phyloP scores from a whole-genome alignment of 23 tunicate genomes.

The Styela plicata region DNA sequence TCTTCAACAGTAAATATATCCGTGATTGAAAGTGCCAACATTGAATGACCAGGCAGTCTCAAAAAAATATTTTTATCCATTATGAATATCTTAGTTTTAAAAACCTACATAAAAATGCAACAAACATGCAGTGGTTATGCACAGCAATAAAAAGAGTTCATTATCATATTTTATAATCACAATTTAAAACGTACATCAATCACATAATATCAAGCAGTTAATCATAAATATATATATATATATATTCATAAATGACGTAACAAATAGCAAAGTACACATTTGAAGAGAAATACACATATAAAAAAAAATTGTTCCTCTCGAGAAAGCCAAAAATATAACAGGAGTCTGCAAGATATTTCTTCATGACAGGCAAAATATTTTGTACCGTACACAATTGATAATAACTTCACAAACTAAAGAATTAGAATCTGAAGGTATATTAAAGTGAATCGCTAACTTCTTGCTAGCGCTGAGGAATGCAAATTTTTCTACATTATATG shows the following conservation, averaged over 20 bases:
- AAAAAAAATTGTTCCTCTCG: too few species aligned
- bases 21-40: not conserved
- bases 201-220: not conserved
- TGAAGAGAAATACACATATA: not conserved
- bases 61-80: not conserved
- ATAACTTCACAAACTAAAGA: too few species aligned
- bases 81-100: too few species aligned
- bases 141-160: not conserved
- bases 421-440: too few species aligned
- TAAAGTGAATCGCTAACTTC: too few species aligned
- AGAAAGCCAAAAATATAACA: too few species aligned
- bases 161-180: not conserved
- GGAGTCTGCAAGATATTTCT: too few species aligned
- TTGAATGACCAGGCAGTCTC: not conserved
- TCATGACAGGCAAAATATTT: too few species aligned
- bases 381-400: too few species aligned
- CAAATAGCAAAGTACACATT: not conserved
- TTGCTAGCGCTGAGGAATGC: too few species aligned
- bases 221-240: too few species aligned
- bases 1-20: not conserved
- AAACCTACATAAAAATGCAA: not conserved
- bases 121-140: not conserved
- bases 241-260: not conserved
- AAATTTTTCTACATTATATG: too few species aligned
- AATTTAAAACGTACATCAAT: not conserved